phyloP scores from a whole-genome alignment of 2,797 vertebrate genomes.

The Pelodytes ibericus region DNA sequence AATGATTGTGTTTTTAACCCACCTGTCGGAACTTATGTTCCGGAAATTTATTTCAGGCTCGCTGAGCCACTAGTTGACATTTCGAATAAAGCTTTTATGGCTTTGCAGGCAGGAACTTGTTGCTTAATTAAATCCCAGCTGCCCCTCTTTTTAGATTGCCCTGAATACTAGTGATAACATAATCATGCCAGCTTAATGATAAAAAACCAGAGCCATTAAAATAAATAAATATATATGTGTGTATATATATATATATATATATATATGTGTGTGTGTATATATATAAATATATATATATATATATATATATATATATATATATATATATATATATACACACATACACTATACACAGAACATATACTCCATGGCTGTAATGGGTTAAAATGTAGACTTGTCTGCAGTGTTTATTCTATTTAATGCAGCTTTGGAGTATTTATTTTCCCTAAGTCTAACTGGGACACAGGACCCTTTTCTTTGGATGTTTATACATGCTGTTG shows the following conservation, averaged over 20 bases:
- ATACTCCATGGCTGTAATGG: no score
- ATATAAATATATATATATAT: not conserved
- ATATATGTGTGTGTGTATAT: not conserved
- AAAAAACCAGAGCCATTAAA: no score
- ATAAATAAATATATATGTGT: not conserved
- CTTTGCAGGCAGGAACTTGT: slow-evolving; percentile 22
- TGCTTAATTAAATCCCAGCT: slow-evolving; percentile 31
- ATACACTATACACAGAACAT: no score
- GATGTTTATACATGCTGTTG: no score
- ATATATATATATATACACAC: not conserved
- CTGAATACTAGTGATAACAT: slow-evolving; percentile 1
- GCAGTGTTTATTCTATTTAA: no score
- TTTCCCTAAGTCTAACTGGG: no score
- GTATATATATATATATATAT: not conserved
- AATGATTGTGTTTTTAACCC: not conserved
- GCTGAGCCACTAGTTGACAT: slow-evolving; percentile 45
- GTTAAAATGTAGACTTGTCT: no score
- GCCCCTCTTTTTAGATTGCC: not conserved
- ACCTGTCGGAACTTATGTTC: not conserved
- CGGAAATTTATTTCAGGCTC: slow-evolving; percentile 33
- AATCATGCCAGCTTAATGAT: not conserved
- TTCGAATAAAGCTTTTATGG: slow-evolving; percentile 24
- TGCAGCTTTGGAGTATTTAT: no score
- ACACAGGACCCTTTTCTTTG: no score
- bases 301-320: not conserved